phyloP scores from a whole-genome alignment of 2,113 vertebrate species.

The Oxygymnocypris stewartii region DNA sequence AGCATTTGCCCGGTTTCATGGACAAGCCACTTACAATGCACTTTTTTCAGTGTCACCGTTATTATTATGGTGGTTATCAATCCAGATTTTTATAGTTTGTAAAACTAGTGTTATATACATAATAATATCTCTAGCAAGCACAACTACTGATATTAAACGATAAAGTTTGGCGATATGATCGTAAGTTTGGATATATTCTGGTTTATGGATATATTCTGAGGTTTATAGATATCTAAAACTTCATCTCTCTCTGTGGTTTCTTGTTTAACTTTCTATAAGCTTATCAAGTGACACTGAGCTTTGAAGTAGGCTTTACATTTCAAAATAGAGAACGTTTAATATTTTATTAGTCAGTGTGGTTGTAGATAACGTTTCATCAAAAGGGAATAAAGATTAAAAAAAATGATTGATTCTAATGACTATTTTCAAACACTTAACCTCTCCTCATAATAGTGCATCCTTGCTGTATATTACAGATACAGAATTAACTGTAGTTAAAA shows the following conservation, averaged over 20 bases:
- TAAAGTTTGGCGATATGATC: background rate
- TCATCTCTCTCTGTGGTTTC: constrained; percentile 6
- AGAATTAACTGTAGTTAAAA: background rate
- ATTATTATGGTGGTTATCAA: background rate
- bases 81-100: background rate
- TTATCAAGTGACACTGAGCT: background rate
- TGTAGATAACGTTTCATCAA: background rate
- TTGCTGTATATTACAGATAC: background rate
- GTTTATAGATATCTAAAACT: background rate
- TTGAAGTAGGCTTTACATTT: background rate
- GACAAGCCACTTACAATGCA: background rate
- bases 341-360: background rate
- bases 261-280: background rate
- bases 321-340: background rate
- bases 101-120: background rate
- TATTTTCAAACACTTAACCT: background rate
- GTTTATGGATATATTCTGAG: too few relatives aligned
- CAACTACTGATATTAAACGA: background rate
- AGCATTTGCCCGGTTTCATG: background rate
- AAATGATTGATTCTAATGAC: background rate
- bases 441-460: background rate
- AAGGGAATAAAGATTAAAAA: background rate
- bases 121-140: background rate
- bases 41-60: background rate
- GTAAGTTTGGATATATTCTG: background rate